Evolutionary conservation across 2,797 vertebrate species (phyloP), one percentile per base, ranked within the genome.

Genomic region (Sylvilagus floridanus): DNA sequence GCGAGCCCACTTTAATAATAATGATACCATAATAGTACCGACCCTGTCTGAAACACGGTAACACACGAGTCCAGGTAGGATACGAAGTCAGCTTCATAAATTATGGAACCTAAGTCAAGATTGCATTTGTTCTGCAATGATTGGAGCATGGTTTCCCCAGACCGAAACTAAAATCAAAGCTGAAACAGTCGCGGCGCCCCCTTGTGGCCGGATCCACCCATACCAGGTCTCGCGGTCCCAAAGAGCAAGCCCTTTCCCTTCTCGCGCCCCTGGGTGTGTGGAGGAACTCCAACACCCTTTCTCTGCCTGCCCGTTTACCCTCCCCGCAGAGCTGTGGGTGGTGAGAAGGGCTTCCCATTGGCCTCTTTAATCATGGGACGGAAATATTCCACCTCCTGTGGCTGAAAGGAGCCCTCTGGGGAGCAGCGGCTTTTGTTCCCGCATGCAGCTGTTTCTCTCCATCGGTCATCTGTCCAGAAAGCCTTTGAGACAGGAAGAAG

Each of bases 391-490:
- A 76, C 92, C 75, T 73, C 35, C 60, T 47, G 0, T 60, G 75
- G 75, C 93, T 84, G 30, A 82, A 68, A 71, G 90, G 47, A 37
- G 69, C 10, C 72, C 87, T 84, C 32, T 72, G 63, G n/a, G 60
- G 19, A 91, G 81, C 57, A 7, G n/a, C 75, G 37, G 9, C 76
- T 84, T 92, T 69, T 71, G 71, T 75, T 22, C 71, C 57, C 68
- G 60, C 9, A 52, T n/a, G 32, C 72, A 42, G 63, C 68, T 93
- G 90, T 68, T 93, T 93, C 26, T 65, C 78, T 76, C 77, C 87
- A 82, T 85, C 72, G 77, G 89, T 95, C 83, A 93, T 90, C 90
- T 96, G 95, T 93, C 90, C 90, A 69, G 78, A 93, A 94, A 96
- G 90, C 28, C n/a, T n/a, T n/a, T 22, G 69, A 78, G 63, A 82